Conservation (phyloP, 1,140 invertebrate species). For the Agrypnia vestita region DNA sequence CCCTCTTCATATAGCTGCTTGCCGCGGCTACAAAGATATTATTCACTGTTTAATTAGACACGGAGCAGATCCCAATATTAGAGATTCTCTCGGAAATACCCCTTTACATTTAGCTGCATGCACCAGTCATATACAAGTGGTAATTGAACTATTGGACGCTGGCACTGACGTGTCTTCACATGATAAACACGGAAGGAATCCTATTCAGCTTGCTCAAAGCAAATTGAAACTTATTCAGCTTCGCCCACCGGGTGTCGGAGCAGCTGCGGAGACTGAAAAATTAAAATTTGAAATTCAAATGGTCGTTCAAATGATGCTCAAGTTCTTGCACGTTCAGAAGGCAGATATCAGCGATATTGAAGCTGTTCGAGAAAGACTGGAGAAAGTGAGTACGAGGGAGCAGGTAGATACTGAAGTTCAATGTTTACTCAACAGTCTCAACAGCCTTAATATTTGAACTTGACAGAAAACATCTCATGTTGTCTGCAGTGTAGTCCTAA, state of each 20-base stretch:
- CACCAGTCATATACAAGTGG: constrained; percentile 86
- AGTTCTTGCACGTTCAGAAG: constrained; percentile 80
- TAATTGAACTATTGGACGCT: constrained; percentile 85
- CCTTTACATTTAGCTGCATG: constrained; percentile 90
- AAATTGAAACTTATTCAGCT: constrained; percentile 81
- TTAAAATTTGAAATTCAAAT: constrained; percentile 80
- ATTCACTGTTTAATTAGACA: constrained; percentile 83
- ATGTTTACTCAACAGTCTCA: constrained; percentile 70
- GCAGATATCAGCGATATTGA: constrained; percentile 75
- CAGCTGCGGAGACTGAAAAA: constrained; percentile 74
- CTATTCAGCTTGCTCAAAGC: constrained; percentile 86
- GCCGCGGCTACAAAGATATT: constrained; percentile 85
- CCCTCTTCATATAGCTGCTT: constrained; percentile 88
- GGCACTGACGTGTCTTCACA: constrained; percentile 84
- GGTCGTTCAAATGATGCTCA: constrained; percentile 80
- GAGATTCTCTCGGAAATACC: constrained; percentile 89
- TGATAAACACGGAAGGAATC: constrained; percentile 85
- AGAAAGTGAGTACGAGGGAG: constrained; percentile 75
- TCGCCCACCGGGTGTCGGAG: constrained; percentile 72
- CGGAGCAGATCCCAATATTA: constrained; percentile 89
- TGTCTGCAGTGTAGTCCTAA: background rate
- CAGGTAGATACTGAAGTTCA: constrained; percentile 76
- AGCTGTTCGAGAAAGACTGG: constrained; percentile 73
- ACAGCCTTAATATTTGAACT: constrained; percentile 64
- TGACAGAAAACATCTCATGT: constrained; percentile 10